Conservation (phyloP, 2,113 vertebrate species). For the Motacilla alba region DNA sequence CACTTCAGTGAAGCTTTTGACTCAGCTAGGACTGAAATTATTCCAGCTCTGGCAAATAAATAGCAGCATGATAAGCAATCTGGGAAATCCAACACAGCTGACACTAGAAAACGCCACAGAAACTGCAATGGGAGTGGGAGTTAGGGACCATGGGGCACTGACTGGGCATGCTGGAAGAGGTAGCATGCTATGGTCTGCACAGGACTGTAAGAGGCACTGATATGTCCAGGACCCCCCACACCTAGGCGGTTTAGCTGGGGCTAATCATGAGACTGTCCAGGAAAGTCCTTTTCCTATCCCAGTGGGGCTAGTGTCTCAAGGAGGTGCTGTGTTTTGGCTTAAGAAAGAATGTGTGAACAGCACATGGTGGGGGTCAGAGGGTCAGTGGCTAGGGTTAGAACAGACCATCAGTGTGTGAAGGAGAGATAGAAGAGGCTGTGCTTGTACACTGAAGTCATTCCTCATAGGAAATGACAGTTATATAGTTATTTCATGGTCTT, state of each 20-base stretch:
- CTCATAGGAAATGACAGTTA: background rate
- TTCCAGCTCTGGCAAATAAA: background rate
- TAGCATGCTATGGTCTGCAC: fast-evolving
- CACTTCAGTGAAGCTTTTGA: background rate
- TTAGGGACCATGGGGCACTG: fast-evolving
- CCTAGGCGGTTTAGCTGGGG: background rate
- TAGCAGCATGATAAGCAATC: background rate
- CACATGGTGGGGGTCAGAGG: fast-evolving
- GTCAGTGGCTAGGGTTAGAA: background rate
- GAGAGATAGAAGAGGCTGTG: background rate
- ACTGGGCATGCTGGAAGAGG: fast-evolving
- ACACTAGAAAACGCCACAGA: background rate
- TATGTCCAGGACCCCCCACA: background rate
- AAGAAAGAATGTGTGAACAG: background rate
- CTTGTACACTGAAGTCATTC: background rate
- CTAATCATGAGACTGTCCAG: background rate
- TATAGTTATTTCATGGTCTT: background rate
- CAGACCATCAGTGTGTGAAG: fast-evolving
- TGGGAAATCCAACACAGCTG: background rate
- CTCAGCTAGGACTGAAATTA: background rate
- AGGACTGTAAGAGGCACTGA: background rate
- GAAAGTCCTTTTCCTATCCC: background rate
- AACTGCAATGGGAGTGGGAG: background rate
- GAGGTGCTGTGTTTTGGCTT: fast-evolving
- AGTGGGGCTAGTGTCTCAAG: fast-evolving